Evolutionary conservation across 92 coral and sea anemone species (phyloP).

Genomic region (Bergia sp.): DNA sequence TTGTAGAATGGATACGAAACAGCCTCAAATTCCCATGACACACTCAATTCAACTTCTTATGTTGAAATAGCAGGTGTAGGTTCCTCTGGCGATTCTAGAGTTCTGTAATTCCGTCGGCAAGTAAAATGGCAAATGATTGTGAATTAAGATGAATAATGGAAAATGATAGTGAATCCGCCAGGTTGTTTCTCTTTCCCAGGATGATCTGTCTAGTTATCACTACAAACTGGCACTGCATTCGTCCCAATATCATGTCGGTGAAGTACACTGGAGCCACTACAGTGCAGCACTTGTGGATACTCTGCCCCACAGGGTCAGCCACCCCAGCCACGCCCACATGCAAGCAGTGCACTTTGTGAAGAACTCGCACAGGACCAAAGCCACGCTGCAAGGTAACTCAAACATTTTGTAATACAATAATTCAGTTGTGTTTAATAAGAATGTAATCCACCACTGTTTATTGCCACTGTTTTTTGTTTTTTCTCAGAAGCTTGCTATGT

Average conservation of each 20-base stretch:
- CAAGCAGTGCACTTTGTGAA: constrained; percentile 64
- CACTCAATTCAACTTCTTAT: too few species aligned
- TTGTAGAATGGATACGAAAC: too few species aligned
- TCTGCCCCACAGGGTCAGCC: constrained; percentile 85
- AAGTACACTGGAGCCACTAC: constrained; percentile 88
- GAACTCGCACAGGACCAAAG: constrained; percentile 46
- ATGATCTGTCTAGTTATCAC: constrained; percentile 71
- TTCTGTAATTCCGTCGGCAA: too few species aligned
- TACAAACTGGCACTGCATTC: constrained; percentile 88
- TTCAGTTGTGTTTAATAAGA: background rate
- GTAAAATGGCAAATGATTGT: too few species aligned
- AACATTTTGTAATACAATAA: background rate
- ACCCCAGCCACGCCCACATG: constrained; percentile 68
- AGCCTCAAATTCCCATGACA: too few species aligned
- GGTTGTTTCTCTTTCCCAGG: constrained; percentile 28
- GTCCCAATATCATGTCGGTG: constrained; percentile 83
- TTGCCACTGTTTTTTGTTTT: too few species aligned
- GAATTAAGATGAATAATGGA: too few species aligned
- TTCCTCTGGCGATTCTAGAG: too few species aligned
- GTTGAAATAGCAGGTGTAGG: too few species aligned
- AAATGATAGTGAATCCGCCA: background rate
- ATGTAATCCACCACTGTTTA: too few species aligned
- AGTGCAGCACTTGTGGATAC: constrained; percentile 65
- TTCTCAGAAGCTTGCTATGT: background rate
- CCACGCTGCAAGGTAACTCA: background rate